Percentiles rank a stretch among this genome's conserved stretches.
phyloP scores from a whole-genome alignment of 2,888 invertebrate genomes.

The Latrodectus hesperus region DNA sequence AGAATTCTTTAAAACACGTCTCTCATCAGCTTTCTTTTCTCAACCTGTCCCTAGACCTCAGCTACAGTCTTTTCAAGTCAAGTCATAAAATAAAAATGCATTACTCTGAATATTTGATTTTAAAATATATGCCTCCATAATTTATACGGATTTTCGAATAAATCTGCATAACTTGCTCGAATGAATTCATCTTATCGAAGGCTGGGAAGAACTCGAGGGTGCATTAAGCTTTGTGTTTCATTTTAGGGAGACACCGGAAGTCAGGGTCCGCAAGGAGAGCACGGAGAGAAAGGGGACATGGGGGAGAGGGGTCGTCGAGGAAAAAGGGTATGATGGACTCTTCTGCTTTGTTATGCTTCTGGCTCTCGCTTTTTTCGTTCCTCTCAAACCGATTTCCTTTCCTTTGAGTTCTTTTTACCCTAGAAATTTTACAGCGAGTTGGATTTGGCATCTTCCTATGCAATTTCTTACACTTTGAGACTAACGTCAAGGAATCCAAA shows the following conservation, averaged over 20 bases:
- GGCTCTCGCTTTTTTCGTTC: slow-evolving; percentile 6
- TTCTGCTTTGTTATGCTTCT: slow-evolving; percentile 7
- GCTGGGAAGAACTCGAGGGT: too few relatives aligned
- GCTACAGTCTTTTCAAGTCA: too few relatives aligned
- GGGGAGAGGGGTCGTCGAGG: slow-evolving; percentile 93
- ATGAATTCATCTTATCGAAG: too few relatives aligned
- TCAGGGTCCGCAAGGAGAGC: slow-evolving; percentile 80
- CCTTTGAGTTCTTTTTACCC: neutral
- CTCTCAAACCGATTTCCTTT: neutral
- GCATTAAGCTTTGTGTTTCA: slow-evolving; percentile 16
- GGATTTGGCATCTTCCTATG: neutral
- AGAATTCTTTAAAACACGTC: too few relatives aligned
- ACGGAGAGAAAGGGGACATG: slow-evolving; percentile 83
- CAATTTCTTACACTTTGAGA: neutral
- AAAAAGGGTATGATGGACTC: slow-evolving; percentile 86
- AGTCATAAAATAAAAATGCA: too few relatives aligned
- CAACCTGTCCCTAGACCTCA: too few relatives aligned
- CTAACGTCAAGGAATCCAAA: too few relatives aligned
- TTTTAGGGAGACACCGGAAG: slow-evolving; percentile 75
- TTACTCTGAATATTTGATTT: too few relatives aligned
- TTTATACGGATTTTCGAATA: too few relatives aligned
- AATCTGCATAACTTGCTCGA: too few relatives aligned
- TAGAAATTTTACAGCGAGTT: neutral
- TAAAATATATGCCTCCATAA: too few relatives aligned
- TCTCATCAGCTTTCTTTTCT: too few relatives aligned